These are phyloP conservation scores for Phenganax subtilis DNA, from an alignment of 92 coral and sea anemone species.

Conservation along the genomic window DNA sequence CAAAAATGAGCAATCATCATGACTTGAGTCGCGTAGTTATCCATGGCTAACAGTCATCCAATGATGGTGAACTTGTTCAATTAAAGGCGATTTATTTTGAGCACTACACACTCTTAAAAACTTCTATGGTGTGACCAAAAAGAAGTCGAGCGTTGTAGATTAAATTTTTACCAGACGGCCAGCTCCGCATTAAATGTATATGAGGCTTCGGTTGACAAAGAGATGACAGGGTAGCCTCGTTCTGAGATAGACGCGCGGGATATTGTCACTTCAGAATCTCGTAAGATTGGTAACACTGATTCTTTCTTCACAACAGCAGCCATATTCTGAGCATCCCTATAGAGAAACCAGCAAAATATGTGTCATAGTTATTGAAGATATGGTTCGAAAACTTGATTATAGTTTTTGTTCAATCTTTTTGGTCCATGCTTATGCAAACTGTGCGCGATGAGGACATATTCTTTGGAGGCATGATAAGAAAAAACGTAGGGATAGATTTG, in stretches of 20 bases:
- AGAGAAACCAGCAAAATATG: not conserved
- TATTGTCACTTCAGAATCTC: constrained; percentile 80
- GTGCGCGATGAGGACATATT: not conserved
- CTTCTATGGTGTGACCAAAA: not conserved
- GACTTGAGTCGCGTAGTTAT: no score
- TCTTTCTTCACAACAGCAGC: constrained; percentile 71
- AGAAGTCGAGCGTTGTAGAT: not conserved
- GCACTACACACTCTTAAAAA: no score
- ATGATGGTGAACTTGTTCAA: no score
- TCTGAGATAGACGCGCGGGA: constrained; percentile 92
- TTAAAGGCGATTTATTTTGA: no score
- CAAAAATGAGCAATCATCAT: no score
- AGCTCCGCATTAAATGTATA: constrained; percentile 74
- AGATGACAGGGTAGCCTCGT: constrained; percentile 82
- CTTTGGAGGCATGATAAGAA: not conserved
- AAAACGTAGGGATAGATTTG: not conserved
- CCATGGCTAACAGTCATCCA: no score
- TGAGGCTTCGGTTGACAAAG: constrained; percentile 86
- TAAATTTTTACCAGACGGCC: constrained; percentile 75
- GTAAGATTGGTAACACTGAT: constrained; percentile 67
- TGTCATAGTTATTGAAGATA: no score
- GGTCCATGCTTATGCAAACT: not conserved
- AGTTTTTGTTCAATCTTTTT: no score
- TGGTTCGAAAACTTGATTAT: no score
- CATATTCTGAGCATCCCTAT: constrained; percentile 73